phyloP scores from a whole-genome alignment of 2,888 invertebrate genomes.

The Hypsopygia costalis region DNA sequence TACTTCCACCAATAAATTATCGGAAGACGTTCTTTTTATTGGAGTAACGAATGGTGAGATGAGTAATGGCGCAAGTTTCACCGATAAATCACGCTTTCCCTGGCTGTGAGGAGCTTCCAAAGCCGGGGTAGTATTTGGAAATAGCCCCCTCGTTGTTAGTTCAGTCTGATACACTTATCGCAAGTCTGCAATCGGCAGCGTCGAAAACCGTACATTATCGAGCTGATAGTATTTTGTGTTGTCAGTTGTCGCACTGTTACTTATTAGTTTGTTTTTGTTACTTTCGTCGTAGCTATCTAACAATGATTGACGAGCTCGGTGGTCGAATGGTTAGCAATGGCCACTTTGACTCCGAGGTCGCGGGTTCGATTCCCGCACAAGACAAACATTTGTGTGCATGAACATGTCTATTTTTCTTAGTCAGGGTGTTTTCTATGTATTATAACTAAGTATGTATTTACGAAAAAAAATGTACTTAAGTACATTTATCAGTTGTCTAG shows the following conservation, averaged over 20 bases:
- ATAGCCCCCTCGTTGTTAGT: constrained; percentile 57
- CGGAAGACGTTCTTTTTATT: constrained; percentile 75
- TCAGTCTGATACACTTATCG: constrained; percentile 55
- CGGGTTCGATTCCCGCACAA: too few relatives aligned
- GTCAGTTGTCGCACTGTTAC: too few relatives aligned
- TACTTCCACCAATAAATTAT: constrained; percentile 71
- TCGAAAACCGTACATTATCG: constrained; percentile 31
- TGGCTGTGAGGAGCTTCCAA: constrained; percentile 56
- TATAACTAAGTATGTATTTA: too few relatives aligned
- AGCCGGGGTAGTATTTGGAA: constrained; percentile 62
- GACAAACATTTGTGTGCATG: too few relatives aligned
- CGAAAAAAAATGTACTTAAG: too few relatives aligned
- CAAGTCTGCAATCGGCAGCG: constrained; percentile 50
- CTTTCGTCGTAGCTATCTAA: not conserved
- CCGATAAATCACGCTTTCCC: constrained; percentile 72
- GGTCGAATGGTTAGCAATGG: too few relatives aligned
- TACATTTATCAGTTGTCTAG: too few relatives aligned
- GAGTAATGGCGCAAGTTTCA: constrained; percentile 75
- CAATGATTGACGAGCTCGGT: too few relatives aligned
- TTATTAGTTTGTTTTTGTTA: not conserved
- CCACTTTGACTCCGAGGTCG: too few relatives aligned
- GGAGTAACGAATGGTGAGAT: constrained; percentile 78
- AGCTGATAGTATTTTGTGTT: not conserved
- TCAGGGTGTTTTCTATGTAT: too few relatives aligned
- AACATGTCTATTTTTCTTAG: too few relatives aligned